Evolutionary conservation across 2,113 vertebrate genomes (phyloP), one percentile per base, ranked within the genome.

Genomic region (Dryoscopus gambensis): DNA sequence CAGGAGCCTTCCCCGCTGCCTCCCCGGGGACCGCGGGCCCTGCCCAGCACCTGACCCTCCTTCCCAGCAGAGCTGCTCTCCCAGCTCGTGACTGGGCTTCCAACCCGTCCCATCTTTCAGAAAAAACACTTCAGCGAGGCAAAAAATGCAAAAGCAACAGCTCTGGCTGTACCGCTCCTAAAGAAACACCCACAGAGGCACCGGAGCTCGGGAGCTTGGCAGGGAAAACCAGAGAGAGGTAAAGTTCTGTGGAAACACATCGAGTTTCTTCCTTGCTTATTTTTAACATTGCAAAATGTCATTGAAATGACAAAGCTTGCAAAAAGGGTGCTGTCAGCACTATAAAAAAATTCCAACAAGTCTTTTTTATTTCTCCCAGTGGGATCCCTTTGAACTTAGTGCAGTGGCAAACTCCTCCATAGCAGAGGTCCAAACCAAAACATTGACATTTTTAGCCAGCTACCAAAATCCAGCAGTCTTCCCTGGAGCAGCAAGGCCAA

Each of bases 241-340:
- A n/a, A 94, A 96, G 84, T 87, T 91, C 73, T 82, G 60, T 42
- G 25, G 30, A 78, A 91, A 95, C 2, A 8, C 68, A 64, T 28
- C 0, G 0, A 95, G 80, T 31, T 44, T 78, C 46, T 75, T 56
- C 59, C 74, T 62, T 35, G 65, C 84, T 94, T 77, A 91, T 84
- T 92, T 95, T 93, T 87, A 84, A 76, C 5, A 2, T 15, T 74
- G 49, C 31, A 94, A 92, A 94, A 96, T 84, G 85, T 84, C 89
- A 95, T 3, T 88, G 76, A 39, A 93, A 90, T 60, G 44, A 78
- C 79, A 74, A 89, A 88, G 92, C 80, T 80, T 70, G 68, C 80
- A 93, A 83, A 86, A 64, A 49, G 76, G 44, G 44, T 10, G 14
- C 13, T 73, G 39, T 49, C 88, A 60, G 79, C 74, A 57, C 22